Evolutionary conservation across 2,113 vertebrate genomes (phyloP).

Genomic region (Neomonachus schauinslandi): DNA sequence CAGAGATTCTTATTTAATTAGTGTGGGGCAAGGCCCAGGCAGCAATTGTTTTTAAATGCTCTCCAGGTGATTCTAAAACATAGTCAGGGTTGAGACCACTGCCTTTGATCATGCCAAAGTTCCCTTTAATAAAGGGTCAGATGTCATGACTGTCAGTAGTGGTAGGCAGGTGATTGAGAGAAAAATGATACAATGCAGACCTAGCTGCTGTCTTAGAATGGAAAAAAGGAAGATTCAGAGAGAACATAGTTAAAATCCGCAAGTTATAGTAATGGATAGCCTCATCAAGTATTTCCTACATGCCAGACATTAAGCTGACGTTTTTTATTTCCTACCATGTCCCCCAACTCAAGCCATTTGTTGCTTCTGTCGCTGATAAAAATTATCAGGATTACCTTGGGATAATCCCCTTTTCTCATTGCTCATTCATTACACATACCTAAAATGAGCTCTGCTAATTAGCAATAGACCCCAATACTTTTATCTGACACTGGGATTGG

Average conservation of each 20-base stretch:
- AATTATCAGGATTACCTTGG: neutral
- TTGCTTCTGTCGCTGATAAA: neutral
- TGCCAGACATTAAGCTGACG: neutral
- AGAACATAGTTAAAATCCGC: neutral
- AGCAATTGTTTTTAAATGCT: slow-evolving; percentile 13
- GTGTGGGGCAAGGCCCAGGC: neutral
- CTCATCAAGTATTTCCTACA: neutral
- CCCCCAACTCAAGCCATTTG: neutral
- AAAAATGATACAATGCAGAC: neutral
- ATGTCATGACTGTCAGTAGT: neutral
- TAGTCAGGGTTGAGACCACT: neutral
- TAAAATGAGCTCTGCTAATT: neutral
- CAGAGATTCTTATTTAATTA: slow-evolving; percentile 45
- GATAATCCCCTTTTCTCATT: neutral
- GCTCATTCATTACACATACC: neutral
- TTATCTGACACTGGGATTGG: neutral
- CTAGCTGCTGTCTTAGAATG: neutral
- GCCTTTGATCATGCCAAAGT: neutral
- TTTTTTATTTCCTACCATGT: neutral
- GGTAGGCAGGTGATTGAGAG: neutral
- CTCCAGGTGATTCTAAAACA: neutral
- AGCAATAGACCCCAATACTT: neutral
- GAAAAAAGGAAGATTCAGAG: neutral
- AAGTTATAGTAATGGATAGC: neutral
- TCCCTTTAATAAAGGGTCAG: neutral